These are phyloP conservation scores for Herminia tarsipennalis DNA, from an alignment of 2,888 invertebrate species.

Conservation along the genomic window DNA sequence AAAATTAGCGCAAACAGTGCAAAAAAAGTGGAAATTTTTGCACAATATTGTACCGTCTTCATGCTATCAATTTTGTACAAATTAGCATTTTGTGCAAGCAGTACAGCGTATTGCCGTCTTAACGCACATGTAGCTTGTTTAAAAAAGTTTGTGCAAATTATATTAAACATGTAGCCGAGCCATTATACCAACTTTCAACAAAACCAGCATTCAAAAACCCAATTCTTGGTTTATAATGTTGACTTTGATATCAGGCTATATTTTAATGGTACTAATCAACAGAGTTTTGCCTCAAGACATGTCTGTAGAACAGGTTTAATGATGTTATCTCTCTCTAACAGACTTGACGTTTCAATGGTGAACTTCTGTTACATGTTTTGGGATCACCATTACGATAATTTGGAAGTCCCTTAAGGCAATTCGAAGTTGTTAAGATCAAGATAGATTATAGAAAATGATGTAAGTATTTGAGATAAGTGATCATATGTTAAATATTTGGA, in stretches of 20 bases:
- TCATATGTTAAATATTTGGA: slow-evolving; percentile 1
- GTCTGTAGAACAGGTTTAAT: slow-evolving; percentile 30
- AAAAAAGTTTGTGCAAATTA: no score
- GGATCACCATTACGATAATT: slow-evolving; percentile 3
- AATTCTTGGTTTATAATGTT: slow-evolving; percentile 36
- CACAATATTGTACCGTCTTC: no score
- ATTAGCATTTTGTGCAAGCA: no score
- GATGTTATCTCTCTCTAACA: slow-evolving; percentile 40
- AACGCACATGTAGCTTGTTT: no score
- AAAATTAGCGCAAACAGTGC: no score
- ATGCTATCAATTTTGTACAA: no score
- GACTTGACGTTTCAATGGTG: slow-evolving; percentile 35
- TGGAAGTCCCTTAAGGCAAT: slow-evolving; percentile 1
- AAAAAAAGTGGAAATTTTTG: no score
- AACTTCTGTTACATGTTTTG: not conserved
- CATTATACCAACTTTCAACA: no score
- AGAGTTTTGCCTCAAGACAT: slow-evolving; percentile 38
- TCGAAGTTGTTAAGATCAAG: not conserved
- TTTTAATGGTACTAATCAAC: slow-evolving; percentile 43
- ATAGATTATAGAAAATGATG: slow-evolving; percentile 1
- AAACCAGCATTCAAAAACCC: no score
- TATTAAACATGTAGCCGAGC: no score
- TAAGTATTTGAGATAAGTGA: not conserved
- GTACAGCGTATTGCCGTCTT: no score
- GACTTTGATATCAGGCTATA: slow-evolving; percentile 45